phyloP scores from a whole-genome alignment of 2,113 vertebrate genomes.

The Elephantulus edwardii region DNA sequence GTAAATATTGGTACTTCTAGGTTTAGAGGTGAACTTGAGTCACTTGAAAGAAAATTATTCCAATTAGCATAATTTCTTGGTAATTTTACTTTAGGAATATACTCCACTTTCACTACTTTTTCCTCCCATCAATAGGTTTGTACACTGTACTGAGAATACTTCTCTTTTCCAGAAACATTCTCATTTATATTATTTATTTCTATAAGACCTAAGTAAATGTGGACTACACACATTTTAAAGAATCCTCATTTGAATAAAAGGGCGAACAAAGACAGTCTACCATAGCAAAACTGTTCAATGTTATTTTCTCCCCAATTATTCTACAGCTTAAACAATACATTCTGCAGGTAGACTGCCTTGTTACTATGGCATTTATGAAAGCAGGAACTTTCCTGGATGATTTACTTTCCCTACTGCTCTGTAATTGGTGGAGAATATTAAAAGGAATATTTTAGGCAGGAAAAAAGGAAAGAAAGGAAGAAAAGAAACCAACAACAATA shows the following conservation, averaged over 20 bases:
- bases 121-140: not conserved
- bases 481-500: slow-evolving; percentile 48
- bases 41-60: slow-evolving; percentile 2
- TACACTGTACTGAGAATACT: not conserved
- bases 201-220: slow-evolving; percentile 47
- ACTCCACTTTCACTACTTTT: not conserved
- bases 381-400: slow-evolving; percentile 49
- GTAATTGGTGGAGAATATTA: slow-evolving; percentile 57
- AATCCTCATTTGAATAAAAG: slow-evolving; percentile 50
- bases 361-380: slow-evolving; percentile 55
- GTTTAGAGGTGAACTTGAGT: not conserved
- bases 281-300: slow-evolving; percentile 14
- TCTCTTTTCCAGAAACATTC: not conserved
- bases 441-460: slow-evolving; percentile 28
- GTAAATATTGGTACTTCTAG: slow-evolving; percentile 16
- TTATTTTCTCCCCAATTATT: slow-evolving; percentile 26
- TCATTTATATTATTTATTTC: slow-evolving; percentile 45
- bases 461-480: not conserved
- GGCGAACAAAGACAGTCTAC: slow-evolving; percentile 29
- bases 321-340: slow-evolving; percentile 41
- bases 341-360: slow-evolving; percentile 22
- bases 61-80: slow-evolving; percentile 17
- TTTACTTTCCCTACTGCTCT: slow-evolving; percentile 43
- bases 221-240: slow-evolving; percentile 37
- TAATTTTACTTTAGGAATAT: slow-evolving; percentile 22